Evolutionary conservation across 2,113 vertebrate genomes (phyloP).

Genomic region (Spea multiplicata): DNA sequence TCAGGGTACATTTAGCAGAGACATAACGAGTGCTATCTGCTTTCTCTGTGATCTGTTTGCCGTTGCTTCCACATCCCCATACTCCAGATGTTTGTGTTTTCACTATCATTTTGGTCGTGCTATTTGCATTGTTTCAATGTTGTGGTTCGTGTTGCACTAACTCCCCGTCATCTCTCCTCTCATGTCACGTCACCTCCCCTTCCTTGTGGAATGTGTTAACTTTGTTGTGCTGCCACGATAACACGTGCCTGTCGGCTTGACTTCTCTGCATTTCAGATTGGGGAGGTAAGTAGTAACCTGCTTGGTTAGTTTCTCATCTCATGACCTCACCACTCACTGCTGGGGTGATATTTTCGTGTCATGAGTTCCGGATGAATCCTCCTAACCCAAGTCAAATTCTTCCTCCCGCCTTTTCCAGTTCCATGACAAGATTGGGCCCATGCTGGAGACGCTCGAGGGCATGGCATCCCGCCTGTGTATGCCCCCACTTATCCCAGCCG

Average conservation of each 20-base stretch:
- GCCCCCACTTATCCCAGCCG: constrained; percentile 89
- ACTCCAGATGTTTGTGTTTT: neutral
- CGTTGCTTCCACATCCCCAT: neutral
- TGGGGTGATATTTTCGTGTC: neutral
- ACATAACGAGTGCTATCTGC: too few species aligned
- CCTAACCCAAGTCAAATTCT: neutral
- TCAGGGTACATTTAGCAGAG: too few species aligned
- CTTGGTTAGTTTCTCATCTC: constrained; percentile 31
- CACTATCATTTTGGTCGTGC: constrained; percentile 8
- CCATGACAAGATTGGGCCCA: constrained; percentile 97
- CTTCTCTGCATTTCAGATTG: constrained; percentile 76
- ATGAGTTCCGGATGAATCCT: neutral
- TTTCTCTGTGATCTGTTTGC: too few species aligned
- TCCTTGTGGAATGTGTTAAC: constrained; percentile 76
- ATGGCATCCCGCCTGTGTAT: constrained; percentile 83
- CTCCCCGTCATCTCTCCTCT: constrained; percentile 43
- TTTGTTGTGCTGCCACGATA: constrained; percentile 76
- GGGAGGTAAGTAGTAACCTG: constrained; percentile 69
- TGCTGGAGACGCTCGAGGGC: constrained; percentile 88
- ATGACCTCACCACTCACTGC: neutral
- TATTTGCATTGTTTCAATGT: constrained; percentile 36
- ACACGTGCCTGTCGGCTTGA: constrained; percentile 81
- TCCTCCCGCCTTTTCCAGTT: constrained; percentile 65
- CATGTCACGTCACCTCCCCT: constrained; percentile 56
- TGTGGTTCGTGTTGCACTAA: constrained; percentile 45